Evolutionary conservation across 2,888 invertebrate species (phyloP), one percentile per base, ranked within the genome.

Genomic region (Cecidostiba fungosa): DNA sequence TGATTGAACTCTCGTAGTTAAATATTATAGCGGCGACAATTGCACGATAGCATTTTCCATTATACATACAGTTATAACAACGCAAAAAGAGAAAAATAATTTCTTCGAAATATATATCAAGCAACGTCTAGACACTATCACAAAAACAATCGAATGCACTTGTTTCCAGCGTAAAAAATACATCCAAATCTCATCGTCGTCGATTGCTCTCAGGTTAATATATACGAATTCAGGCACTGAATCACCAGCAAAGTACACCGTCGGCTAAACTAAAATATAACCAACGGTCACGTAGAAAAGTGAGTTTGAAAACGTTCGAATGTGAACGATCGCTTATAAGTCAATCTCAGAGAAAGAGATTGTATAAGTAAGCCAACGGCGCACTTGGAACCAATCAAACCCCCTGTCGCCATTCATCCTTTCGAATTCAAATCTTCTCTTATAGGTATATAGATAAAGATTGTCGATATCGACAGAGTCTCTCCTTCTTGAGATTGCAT

Each of bases 1-100:
- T 74, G 50, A 78, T 84, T 74, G n/a, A 74, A 78, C 29, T 74
- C 26, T 74, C 26, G 70, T 43, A 74, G 16, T 39, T 47, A 78
- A 29, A 32, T 36, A 54, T 23, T 78, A 77, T 23, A 23, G 8
- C 10, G 16, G 5, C 43, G 43, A 43, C 12, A 43, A 82, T 54
- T 19, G 16, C 14, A 77, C 50, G 14, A n/a, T 29, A 54, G 16
- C 54, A 10, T 43, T 43, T 43, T 43, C 12, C 43, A 43, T 43
- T 10, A 70, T 72, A 29, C 50, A 36, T 12, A 54, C 32, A 77
- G 36, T 12, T 26, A 70, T 10, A 36, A 47, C 19, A 73, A 66
- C 29, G 36, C n/a, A 23, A 59, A 59, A 14, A 16, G 1, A 36
- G n/a, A 12, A 62, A 8, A 59, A 8, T 8, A 26, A 26, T 77